Percentiles rank a stretch among this genome's conserved stretches.
These are phyloP conservation scores for Sminthurides bifidus DNA, from an alignment of 1,140 invertebrate species.

Conservation along the genomic window DNA sequence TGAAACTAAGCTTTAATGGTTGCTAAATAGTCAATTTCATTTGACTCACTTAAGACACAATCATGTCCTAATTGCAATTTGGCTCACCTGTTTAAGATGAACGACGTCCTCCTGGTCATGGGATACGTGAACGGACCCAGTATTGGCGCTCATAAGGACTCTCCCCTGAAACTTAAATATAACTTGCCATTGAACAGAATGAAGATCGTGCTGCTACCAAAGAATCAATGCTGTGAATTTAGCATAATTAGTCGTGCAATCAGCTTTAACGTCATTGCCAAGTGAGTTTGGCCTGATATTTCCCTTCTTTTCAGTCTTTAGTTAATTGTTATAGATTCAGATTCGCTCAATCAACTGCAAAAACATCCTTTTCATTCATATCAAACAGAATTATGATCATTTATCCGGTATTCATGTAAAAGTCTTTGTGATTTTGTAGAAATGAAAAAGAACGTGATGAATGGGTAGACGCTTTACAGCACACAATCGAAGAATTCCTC, in stretches of 20 bases:
- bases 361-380: not conserved
- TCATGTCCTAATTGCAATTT: conserved; percentile 3
- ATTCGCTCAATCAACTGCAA: not conserved
- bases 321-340: not conserved
- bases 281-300: conserved; percentile 37
- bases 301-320: not conserved
- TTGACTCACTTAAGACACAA: not conserved
- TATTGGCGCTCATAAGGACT: conserved; percentile 35
- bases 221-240: conserved; percentile 48
- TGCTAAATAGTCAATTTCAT: conserved; percentile 2
- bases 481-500: conserved; percentile 43
- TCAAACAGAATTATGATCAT: not conserved
- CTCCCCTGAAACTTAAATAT: conserved; percentile 49
- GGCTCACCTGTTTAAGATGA: conserved; percentile 46
- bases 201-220: conserved; percentile 43
- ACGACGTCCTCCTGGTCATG: conserved; percentile 56
- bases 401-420: conserved; percentile 37
- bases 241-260: conserved; percentile 48
- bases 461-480: conserved; percentile 56
- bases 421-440: too few relatives aligned
- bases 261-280: conserved; percentile 55
- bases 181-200: conserved; percentile 50
- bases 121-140: conserved; percentile 40
- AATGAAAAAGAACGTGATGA: conserved; percentile 48
- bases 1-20: conserved; percentile 6